Base-by-base conservation (phyloP, 1,140 invertebrate species). In the Heliconius melpomene region DNA sequence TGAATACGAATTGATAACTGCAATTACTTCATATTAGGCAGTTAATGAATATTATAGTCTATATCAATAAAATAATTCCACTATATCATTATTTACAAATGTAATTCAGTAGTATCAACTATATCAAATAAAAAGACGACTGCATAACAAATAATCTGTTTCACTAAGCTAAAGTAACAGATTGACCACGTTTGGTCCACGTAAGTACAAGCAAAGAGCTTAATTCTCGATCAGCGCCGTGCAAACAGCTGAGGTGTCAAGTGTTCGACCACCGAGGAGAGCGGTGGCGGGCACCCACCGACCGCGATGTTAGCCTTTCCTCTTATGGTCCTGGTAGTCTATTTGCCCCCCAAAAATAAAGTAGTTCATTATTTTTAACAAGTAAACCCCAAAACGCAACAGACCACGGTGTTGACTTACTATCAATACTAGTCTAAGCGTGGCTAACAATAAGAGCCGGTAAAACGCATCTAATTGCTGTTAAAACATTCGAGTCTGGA, bases 301-400 rank as follows among this genome's bases (percentile, higher is more conserved):
- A 54, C 72, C 77, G 80, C 74, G 38, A 46, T 93, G 85, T 91
- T 91, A 82, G 87, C 84, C 84, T 86, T 87, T 81, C 87, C 82
- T 83, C 82, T 91, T 91, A 91, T 83, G 77, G 86, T 86, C 82
- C 83, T 89, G 88, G 89, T 92, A 93, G 90, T 89, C 88, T 93
- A 85, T 94, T 94, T 93, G 80, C 89, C 85, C 85, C 87, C 89
- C 82, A 90, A 92, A 92, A 92, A 91, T 93, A 90, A 92, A 91
- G 92, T 94, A 94, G 92, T 93, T 88, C 84, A 91, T 83, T 79
- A 90, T 92, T 93, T 92, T 92, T 92, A 94, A 94, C 92, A 89
- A 87, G 89, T 84, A 94, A 91, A 93, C 60, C 91, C 91, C 84
- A 87, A 92, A 89, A 89, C 81, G 85, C 85, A 86, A 81, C 81